phyloP scores from a whole-genome alignment of 2,113 vertebrate genomes.

The Blennius ocellaris region DNA sequence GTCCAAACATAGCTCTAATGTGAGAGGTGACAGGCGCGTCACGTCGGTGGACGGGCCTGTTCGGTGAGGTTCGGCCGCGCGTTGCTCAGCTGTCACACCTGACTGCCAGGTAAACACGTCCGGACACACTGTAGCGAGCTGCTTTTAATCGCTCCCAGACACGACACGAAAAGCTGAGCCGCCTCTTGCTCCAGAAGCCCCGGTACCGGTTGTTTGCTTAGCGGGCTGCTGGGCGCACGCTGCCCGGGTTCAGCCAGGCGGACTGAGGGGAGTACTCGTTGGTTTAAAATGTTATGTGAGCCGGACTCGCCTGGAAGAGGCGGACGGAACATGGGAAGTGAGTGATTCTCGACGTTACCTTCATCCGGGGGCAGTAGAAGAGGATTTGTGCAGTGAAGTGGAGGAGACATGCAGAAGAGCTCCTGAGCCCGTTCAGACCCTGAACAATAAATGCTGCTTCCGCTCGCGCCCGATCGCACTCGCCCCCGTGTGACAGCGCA shows the following conservation, averaged over 20 bases:
- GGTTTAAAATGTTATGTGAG: background rate
- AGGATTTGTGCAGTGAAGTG: constrained; percentile 47
- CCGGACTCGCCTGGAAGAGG: accelerated
- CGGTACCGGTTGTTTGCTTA: constrained; percentile 45
- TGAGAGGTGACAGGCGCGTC: constrained; percentile 53
- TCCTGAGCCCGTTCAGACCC: constrained; percentile 63
- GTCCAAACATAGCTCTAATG: constrained; percentile 62
- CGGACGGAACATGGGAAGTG: background rate
- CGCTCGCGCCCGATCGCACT: constrained; percentile 54
- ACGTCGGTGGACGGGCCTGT: constrained; percentile 5
- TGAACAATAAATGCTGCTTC: constrained; percentile 82
- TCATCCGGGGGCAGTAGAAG: constrained; percentile 79
- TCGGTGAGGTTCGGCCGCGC: no score
- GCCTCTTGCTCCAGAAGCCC: constrained; percentile 14
- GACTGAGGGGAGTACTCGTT: constrained; percentile 2
- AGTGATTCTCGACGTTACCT: constrained; percentile 67
- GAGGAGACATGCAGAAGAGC: constrained; percentile 77
- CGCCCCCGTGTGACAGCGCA: no score
- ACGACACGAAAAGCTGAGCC: no score
- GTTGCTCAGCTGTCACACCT: constrained; percentile 67
- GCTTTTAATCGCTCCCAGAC: no score
- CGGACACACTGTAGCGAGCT: no score
- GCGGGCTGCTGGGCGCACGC: constrained; percentile 42
- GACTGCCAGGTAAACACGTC: constrained; percentile 32
- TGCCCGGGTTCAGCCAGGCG: constrained; percentile 11